Conservation (phyloP, 2,888 invertebrate genomes). For the Cheilosia vernalis region DNA sequence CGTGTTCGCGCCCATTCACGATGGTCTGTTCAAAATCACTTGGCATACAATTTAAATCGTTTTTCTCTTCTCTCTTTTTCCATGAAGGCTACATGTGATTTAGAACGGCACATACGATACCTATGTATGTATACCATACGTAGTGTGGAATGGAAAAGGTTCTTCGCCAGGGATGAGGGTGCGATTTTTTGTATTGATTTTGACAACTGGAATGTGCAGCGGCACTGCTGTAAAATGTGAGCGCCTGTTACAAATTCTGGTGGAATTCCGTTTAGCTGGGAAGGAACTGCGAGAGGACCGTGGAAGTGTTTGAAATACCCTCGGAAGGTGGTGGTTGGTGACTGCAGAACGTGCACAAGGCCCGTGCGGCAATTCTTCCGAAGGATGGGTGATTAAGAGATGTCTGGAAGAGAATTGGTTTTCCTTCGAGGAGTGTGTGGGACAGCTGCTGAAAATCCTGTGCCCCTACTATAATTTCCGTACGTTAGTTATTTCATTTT, state of each 20-base stretch:
- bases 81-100: too few species aligned
- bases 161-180: neutral
- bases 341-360: conserved; percentile 22
- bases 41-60: too few species aligned
- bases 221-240: conserved; percentile 69
- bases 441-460: conserved; percentile 22
- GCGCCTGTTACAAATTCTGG: conserved; percentile 80
- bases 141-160: conserved; percentile 25
- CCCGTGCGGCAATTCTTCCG: conserved; percentile 15
- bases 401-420: conserved; percentile 49
- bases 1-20: too few species aligned
- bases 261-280: conserved; percentile 82
- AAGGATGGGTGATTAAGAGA: conserved; percentile 34
- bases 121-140: too few species aligned
- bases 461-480: conserved; percentile 37
- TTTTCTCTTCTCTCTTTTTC: too few species aligned
- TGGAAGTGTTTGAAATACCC: conserved; percentile 12
- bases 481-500: conserved; percentile 55
- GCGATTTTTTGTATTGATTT: neutral
- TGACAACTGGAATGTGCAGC: conserved; percentile 76
- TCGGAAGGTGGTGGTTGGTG: conserved; percentile 42
- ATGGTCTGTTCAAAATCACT: too few species aligned
- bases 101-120: too few species aligned
- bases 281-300: conserved; percentile 45
- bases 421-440: conserved; percentile 1